Evolutionary conservation across 1,140 invertebrate genomes (phyloP), one percentile per base, ranked within the genome.

Genomic region (Penaeus japonicus): DNA sequence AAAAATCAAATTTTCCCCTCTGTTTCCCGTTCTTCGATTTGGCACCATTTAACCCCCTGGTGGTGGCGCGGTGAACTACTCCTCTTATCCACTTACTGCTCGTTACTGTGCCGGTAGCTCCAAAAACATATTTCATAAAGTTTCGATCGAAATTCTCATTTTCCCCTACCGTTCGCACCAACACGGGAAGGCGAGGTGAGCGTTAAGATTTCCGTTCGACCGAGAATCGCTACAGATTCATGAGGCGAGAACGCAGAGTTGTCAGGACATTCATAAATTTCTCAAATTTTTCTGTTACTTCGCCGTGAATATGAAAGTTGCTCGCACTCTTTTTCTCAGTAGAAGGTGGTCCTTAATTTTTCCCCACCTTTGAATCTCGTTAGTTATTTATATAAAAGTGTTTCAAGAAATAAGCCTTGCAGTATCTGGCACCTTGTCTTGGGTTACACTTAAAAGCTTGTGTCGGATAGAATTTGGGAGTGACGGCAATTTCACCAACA

Each of bases 401-500:
- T 4, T n/a, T 73, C 4, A n/a, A 27, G 20, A 18, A 20, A 17
- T 22, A 39, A 87, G 75, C 54, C 47, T 47, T 73, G 53, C 55
- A 53, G 62, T 27, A 73, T 73, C 4, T 54, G 86, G 86, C 86
- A 75, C 24, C 86, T 24, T 22, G 17, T 54, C 86, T 75, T 75
- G 79, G 86, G 86, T 87, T 87, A 82, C 86, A 87, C 78, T 87
- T 87, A 83, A 87, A 87, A 87, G 86, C 86, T 87, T 87, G 86
- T 87, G 86, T 87, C 86, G 79, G 86, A 87, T 87, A 83, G 86
- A 87, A 87, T 87, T 87, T 87, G 79, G 62, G 79, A 87, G 79
- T 47, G 86, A 53, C 62, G 86, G 57, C 86, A 87, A 87, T 87
- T 87, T 87, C 86, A 65, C 57, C 86, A 87, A 81, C 85, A 87